These are phyloP conservation scores for Liopterus haemorrhoidalis DNA, from an alignment of 2,888 invertebrate species.

Conservation along the genomic window DNA sequence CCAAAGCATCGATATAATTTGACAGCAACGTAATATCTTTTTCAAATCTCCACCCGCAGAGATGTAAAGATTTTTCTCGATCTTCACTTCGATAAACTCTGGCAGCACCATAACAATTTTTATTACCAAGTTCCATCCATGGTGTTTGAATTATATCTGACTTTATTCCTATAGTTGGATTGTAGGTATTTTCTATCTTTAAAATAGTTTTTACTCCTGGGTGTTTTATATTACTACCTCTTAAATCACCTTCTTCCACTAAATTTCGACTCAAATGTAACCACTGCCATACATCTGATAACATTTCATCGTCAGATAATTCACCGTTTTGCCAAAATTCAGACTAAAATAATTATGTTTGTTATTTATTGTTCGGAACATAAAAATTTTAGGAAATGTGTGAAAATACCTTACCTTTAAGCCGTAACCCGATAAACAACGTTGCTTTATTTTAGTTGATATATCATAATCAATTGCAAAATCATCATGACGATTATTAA, in stretches of 20 bases:
- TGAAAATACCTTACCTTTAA: slow-evolving; percentile 55
- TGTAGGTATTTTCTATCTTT: slow-evolving; percentile 48
- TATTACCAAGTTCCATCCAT: slow-evolving; percentile 60
- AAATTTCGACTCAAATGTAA: slow-evolving; percentile 64
- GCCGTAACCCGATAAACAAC: slow-evolving; percentile 72
- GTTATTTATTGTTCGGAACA: background rate
- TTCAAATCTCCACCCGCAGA: slow-evolving; percentile 88
- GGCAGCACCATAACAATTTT: slow-evolving; percentile 48
- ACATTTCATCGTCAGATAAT: slow-evolving; percentile 64
- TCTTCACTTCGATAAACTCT: slow-evolving; percentile 63
- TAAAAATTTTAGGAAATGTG: background rate
- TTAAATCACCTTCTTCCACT: slow-evolving; percentile 59
- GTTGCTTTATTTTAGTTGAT: slow-evolving; percentile 62
- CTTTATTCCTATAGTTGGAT: slow-evolving; percentile 45
- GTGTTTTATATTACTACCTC: slow-evolving; percentile 54
- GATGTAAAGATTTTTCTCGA: slow-evolving; percentile 71
- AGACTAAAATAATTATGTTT: slow-evolving; percentile 46
- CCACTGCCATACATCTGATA: slow-evolving; percentile 82
- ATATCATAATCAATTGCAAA: slow-evolving; percentile 61
- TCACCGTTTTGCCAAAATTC: slow-evolving; percentile 76
- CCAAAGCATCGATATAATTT: slow-evolving; percentile 61
- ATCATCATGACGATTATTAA: slow-evolving; percentile 52
- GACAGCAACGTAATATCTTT: slow-evolving; percentile 55
- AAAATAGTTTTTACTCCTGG: slow-evolving; percentile 56
- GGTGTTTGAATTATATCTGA: slow-evolving; percentile 58